Base-by-base conservation (phyloP, 2,113 vertebrate genomes). In the Cheilinus undulatus region DNA sequence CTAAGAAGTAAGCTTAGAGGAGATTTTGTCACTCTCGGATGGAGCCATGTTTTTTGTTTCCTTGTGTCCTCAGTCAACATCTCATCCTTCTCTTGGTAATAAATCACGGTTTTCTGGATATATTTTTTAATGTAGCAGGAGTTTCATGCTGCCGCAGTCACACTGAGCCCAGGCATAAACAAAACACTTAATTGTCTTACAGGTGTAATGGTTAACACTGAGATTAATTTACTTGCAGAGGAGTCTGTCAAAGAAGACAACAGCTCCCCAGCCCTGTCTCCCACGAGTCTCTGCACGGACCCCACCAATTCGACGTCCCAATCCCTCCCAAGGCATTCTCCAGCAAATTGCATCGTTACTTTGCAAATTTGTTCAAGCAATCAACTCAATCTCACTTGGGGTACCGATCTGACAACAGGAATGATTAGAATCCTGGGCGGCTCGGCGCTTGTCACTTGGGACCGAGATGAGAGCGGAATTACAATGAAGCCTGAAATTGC, bases 331-430 rank as follows among this genome's bases (percentile, higher is more conserved):
- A 71, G 84, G 65, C 74, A 54, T 64, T 4, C 81, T 52, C 78
- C 74, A 53, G 69, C 74, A 93, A 93, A 92, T 91, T 91, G 87
- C 89, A 82, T 93, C 73, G 83, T 92, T 91, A 89, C 86, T 92
- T 92, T 90, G 90, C 89, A 93, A 92, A 93, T 92, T 92, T 93
- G 90, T 87, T 85, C 90, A 91, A 90, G 89, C 90, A 92, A 91
- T 92, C 90, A 90, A 71, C 80, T 88, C 82, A 48, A 87, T 91
- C 91, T 92, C 89, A 85, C 88, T 88, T 76, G 88, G 86, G 91
- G 81, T 83, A 71, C 46, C 75, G 30, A 72, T 88, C 89, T 87
- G 88, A 91, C 92, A 92, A 88, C 86, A 76, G 79, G 76, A 84
- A 86, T 90, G 90, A 92, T 92, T 93, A 89, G 85, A 91, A 90